Percentiles rank a stretch among this genome's conserved stretches.
These are phyloP conservation scores for Leuciscus waleckii DNA, from an alignment of 2,797 vertebrate species.

Conservation along the genomic window DNA sequence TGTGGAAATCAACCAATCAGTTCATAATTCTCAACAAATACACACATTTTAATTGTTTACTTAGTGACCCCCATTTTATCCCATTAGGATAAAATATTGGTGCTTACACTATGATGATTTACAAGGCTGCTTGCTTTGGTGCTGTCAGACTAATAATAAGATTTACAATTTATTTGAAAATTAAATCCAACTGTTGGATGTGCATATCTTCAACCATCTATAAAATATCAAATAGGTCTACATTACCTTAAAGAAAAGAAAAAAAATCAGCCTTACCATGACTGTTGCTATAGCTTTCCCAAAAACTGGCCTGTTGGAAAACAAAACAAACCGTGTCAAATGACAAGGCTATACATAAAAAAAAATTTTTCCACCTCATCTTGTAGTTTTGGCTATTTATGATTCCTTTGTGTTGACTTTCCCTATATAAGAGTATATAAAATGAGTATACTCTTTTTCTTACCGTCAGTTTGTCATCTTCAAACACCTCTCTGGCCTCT, in stretches of 20 bases:
- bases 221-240: not conserved
- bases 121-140: not conserved
- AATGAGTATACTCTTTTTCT: conserved; percentile 16
- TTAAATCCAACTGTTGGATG: not conserved
- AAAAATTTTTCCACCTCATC: not conserved
- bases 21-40: not conserved
- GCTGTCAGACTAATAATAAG: not conserved
- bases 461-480: conserved; percentile 79
- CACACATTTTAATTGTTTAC: not conserved
- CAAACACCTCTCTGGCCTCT: conserved; percentile 86
- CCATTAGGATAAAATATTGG: not conserved
- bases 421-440: not conserved
- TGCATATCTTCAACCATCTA: not conserved
- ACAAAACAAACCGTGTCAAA: conserved; percentile 37
- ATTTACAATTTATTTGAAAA: not conserved
- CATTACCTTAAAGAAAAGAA: not conserved
- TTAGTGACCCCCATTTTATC: not conserved
- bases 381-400: not conserved
- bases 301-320: conserved; percentile 66
- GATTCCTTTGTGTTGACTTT: not conserved
- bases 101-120: not conserved
- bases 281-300: conserved; percentile 60
- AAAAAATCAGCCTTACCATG: conserved; percentile 65
- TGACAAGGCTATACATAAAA: not conserved
- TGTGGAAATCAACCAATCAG: conserved; percentile 53